Conservation (phyloP, 2,797 vertebrate genomes). For the Dermochelys coriacea region DNA sequence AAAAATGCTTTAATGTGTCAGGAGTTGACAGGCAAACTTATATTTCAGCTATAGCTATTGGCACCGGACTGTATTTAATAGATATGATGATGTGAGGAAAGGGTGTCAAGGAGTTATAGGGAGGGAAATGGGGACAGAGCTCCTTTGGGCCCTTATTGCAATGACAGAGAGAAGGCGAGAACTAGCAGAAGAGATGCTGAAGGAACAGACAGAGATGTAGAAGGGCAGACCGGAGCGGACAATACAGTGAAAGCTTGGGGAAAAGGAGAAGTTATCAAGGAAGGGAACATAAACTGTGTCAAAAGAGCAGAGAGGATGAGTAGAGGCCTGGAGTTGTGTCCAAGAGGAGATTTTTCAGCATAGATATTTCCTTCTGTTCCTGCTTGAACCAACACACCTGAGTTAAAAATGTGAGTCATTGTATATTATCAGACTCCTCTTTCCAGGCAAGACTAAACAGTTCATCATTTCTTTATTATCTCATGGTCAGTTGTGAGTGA, state of each 20-base stretch:
- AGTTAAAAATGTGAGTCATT: not conserved
- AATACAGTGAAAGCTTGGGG: not conserved
- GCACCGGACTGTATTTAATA: not conserved
- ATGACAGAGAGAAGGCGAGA: not conserved
- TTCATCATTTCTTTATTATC: not conserved
- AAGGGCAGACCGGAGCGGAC: not conserved
- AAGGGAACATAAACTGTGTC: rapidly evolving
- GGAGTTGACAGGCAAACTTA: rapidly evolving
- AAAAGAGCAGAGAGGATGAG: rapidly evolving
- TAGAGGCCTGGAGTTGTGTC: rapidly evolving
- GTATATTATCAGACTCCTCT: not conserved
- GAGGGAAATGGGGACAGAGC: not conserved
- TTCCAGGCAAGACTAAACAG: not conserved
- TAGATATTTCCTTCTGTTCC: not conserved
- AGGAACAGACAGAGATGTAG: not conserved
- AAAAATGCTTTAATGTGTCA: not conserved
- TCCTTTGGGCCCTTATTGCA: rapidly evolving
- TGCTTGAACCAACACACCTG: rapidly evolving
- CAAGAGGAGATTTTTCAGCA: not conserved
- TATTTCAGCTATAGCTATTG: rapidly evolving
- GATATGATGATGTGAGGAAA: not conserved
- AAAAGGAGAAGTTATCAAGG: not conserved
- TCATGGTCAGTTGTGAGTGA: not conserved
- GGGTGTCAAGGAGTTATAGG: rapidly evolving
- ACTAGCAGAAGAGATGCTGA: not conserved